Evolutionary conservation across 2,888 invertebrate genomes (phyloP), one percentile per base, ranked within the genome.

Genomic region (Cinara cedri): DNA sequence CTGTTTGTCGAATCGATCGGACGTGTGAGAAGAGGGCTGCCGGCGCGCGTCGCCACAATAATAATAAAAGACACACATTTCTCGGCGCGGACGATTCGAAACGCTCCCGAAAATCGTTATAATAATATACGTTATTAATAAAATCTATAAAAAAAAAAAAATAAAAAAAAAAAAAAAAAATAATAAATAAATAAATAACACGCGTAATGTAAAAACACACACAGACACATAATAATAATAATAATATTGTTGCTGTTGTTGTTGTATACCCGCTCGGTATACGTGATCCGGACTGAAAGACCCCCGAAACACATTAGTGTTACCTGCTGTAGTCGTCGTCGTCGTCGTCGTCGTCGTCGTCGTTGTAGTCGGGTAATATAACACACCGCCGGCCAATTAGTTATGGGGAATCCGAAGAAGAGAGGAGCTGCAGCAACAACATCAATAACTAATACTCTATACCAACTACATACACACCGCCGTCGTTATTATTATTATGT

Each of bases 371-470:
- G 34, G 54, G 26, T 60, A n/a, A n/a, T n/a, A n/a, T n/a, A n/a
- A 24, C 16, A 26, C n/a, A 11, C 34, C 34, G 42, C n/a, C 34
- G 42, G 26, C 68, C 70, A 70, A 78, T 78, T 78, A 78, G 78
- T 78, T 78, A 78, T 51, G 78, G 78, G 78, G 60, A 60, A 60
- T 62, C 70, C 42, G 57, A 10, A 76, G 74, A 63, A n/a, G n/a
- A n/a, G n/a, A n/a, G n/a, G n/a, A n/a, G n/a, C n/a, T n/a, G n/a
- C n/a, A n/a, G n/a, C n/a, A n/a, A n/a, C n/a, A n/a, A n/a, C n/a
- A n/a, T n/a, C n/a, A n/a, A n/a, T n/a, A n/a, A n/a, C n/a, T n/a
- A n/a, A n/a, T n/a, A n/a, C n/a, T n/a, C n/a, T n/a, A n/a, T n/a
- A n/a, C n/a, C n/a, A n/a, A n/a, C n/a, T n/a, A n/a, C n/a, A n/a